Evolutionary conservation across 1,140 invertebrate genomes (phyloP), one percentile per base, ranked within the genome.

Genomic region (Achatina immaculata): DNA sequence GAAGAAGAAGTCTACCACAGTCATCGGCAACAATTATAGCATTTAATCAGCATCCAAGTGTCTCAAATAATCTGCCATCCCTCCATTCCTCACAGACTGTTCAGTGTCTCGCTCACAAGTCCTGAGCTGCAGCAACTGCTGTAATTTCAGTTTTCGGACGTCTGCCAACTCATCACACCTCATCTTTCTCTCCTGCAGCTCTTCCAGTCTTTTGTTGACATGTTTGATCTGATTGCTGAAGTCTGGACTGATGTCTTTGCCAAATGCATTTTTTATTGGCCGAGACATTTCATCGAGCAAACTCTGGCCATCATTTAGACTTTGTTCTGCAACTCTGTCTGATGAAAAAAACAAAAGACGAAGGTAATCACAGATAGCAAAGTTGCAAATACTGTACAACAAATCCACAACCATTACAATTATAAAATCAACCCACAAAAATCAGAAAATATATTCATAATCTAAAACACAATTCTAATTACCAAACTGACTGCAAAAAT

Each of bases 241-340:
- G 92, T 95, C 94, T 11, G 95, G 93, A 24, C 92, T 91, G 85
- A 95, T 93, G 88, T 95, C 95, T 82, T 94, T 92, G 34, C 95
- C 94, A 75, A 95, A 91, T 0, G 95, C 94, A 90, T 96, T 95
- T 90, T 96, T 95, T 62, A 95, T 93, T 16, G 95, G 95, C 92
- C 95, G 94, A 11, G 95, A 95, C 73, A 96, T 92, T 89, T 96
- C 93, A 89, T 96, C 95, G 36, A 95, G 94, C 42, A 96, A 90
- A 86, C 94, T 95, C 89, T 96, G 95, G 24, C 95, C 95, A 91
- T 95, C 95, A 84, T 94, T 84, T 65, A 89, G 66, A 31, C 88
- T 87, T 75, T 88, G 81, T 38, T 87, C 81, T 24, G 87, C 86
- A 55, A 86, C 80, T 21, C 68, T 31, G 78, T 89, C 90, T 91